Conservation (phyloP, 2,113 vertebrate species). For the Alethe castanea region DNA sequence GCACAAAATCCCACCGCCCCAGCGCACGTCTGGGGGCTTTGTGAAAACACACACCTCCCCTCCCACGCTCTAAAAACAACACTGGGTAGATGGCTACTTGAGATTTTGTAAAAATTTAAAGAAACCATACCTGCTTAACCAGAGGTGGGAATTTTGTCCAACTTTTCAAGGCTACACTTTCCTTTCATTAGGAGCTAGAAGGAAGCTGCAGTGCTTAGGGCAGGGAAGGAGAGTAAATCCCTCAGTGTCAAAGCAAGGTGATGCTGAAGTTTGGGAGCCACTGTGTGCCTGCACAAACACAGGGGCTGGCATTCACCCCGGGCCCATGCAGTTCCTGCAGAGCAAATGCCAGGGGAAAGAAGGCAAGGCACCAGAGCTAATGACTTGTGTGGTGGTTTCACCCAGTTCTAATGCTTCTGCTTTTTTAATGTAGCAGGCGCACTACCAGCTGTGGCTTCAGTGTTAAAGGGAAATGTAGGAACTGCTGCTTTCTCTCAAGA, state of each 20-base stretch:
- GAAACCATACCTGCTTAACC: background rate
- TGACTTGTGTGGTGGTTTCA: background rate
- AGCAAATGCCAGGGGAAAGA: background rate
- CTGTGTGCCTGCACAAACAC: accelerated
- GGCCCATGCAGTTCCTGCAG: background rate
- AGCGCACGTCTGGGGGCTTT: background rate
- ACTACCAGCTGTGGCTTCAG: background rate
- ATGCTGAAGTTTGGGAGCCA: background rate
- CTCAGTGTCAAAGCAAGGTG: background rate
- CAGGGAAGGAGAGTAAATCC: background rate
- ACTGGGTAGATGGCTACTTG: background rate
- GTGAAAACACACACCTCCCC: background rate
- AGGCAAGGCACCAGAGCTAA: background rate
- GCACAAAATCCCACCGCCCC: background rate
- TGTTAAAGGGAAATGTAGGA: background rate
- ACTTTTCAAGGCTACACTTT: background rate
- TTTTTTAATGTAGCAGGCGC: background rate
- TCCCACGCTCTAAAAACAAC: background rate
- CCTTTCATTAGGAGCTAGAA: background rate
- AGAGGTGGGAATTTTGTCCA: background rate
- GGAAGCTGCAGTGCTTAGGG: background rate
- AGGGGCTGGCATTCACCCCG: accelerated
- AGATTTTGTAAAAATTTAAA: background rate
- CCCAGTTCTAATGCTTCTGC: background rate
- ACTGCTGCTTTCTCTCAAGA: background rate